Base-by-base conservation (phyloP, 1,140 invertebrate species). In the Nylanderia fulva region DNA sequence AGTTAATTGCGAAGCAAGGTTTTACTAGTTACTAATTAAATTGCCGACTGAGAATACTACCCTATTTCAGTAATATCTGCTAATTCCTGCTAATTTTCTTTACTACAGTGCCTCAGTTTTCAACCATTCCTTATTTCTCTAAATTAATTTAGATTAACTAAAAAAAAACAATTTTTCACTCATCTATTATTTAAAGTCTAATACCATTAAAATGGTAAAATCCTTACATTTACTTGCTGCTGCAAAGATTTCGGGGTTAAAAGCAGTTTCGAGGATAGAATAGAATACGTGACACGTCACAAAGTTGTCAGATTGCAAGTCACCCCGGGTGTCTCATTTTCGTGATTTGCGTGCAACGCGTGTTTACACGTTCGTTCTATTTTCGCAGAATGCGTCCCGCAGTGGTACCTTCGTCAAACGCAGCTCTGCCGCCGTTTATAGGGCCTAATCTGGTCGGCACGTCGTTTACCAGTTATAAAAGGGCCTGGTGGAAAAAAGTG, bases 401-500 rank as follows among this genome's bases (percentile, higher is more conserved):
- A 75, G 92, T 90, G 68, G 71, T 75, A 45, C 79, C 85, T 2
- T 69, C 87, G 2, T 71, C 83, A 27, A 89, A 33, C 39, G 85
- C 79, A 54, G 54, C 21, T 42, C 80, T 85, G 2, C 88, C 82
- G 45, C 54, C 79, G 21, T 45, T 87, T 11, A 29, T 75, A 60
- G 85, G 66, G 8, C 54, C 88, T 0, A 48, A 69, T 5, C 58
- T 86, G n/a, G 27, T 84, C 11, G 77, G 74, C 45, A 76, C 42
- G 29, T 80, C 85, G 1, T 79, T 89, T 24, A 8, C 68, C 2
- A 86, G 52, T 56, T 85, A 92, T 27, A 94, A 94, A 83, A 93
- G 92, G 86, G 91, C 90, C 33, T 92, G 90, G 87, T 92, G 91
- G 86, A 89, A 91, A 52, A 90, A 87, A 88, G 83, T 94, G 13